Evolutionary conservation across 2,888 invertebrate genomes (phyloP).

Genomic region (Scotopteryx bipunctaria): DNA sequence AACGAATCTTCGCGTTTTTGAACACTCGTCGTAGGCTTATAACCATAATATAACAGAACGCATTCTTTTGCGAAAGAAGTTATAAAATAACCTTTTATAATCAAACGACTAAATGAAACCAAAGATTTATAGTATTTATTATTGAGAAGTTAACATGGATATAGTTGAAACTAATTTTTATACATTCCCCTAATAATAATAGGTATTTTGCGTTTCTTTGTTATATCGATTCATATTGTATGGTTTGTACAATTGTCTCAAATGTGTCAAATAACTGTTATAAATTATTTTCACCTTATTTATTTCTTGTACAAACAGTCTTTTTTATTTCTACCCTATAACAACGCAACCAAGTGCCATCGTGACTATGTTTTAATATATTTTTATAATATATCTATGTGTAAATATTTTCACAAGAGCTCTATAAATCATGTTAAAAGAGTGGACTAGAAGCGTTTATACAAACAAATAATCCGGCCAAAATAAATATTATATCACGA

Average conservation of each 20-base stretch:
- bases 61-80: slow-evolving; percentile 47
- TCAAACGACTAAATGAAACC: slow-evolving; percentile 77
- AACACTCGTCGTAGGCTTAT: slow-evolving; percentile 44
- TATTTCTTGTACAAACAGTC: slow-evolving; percentile 42
- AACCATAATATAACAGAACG: slow-evolving; percentile 39
- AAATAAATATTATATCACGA: slow-evolving; percentile 37
- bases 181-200: slow-evolving; percentile 62
- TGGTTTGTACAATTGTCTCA: slow-evolving; percentile 44
- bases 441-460: slow-evolving; percentile 58
- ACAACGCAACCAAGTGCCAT: slow-evolving; percentile 81
- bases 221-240: slow-evolving; percentile 30
- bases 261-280: slow-evolving; percentile 52
- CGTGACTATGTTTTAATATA: slow-evolving; percentile 74
- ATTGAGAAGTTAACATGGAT: slow-evolving; percentile 71
- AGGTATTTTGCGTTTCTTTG: slow-evolving; percentile 34
- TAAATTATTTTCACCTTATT: slow-evolving; percentile 49
- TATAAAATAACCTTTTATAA: slow-evolving; percentile 57
- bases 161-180: slow-evolving; percentile 75
- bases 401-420: slow-evolving; percentile 68
- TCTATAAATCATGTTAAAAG: slow-evolving; percentile 58
- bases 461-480: slow-evolving; percentile 71
- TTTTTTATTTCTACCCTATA: slow-evolving; percentile 54
- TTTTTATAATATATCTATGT: slow-evolving; percentile 68
- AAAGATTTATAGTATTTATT: slow-evolving; percentile 82
- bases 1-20: slow-evolving; percentile 42